These are phyloP conservation scores for Platichthys stellatus DNA, from an alignment of 2,113 vertebrate genomes.

Conservation along the genomic window DNA sequence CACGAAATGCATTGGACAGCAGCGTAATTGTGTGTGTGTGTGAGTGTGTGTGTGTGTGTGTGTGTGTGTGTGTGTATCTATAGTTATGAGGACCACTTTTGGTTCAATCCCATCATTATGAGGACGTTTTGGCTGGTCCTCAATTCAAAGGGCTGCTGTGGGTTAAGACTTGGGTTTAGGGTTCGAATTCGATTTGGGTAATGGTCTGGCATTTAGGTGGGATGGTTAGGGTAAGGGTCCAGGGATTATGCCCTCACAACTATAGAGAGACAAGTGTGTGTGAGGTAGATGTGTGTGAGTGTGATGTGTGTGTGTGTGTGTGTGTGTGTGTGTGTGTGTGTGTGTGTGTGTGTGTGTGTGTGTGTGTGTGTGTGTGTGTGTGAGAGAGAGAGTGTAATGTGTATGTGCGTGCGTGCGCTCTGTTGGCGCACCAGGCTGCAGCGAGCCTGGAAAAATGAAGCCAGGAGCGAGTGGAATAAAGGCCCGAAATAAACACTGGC, in stretches of 20 bases:
- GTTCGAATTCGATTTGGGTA: too few species aligned
- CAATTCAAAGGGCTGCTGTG: not conserved
- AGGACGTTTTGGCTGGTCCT: too few species aligned
- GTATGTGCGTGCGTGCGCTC: not conserved
- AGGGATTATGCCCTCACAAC: too few species aligned
- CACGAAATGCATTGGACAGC: not conserved
- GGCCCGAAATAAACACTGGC: slow-evolving; percentile 78
- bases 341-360: not conserved
- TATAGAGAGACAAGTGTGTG: not conserved
- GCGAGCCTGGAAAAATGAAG: slow-evolving; percentile 63
- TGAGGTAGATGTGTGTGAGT: not conserved
- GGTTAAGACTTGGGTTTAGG: too few species aligned
- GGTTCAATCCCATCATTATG: too few species aligned
- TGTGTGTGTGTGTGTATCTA: not conserved
- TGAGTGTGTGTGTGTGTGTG: slow-evolving; percentile 41
- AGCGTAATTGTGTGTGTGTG: slow-evolving; percentile 52
- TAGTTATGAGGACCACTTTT: not conserved
- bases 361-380: too few species aligned
- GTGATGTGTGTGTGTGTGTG: not conserved
- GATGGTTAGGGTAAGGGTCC: too few species aligned
- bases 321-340: not conserved
- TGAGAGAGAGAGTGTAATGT: slow-evolving; percentile 11
- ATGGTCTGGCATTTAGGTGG: too few species aligned
- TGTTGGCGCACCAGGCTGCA: slow-evolving; percentile 66
- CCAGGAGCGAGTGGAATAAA: slow-evolving; percentile 65